Evolutionary conservation across 2,888 invertebrate species (phyloP), one percentile per base, ranked within the genome.

Genomic region (Crioceris asparagi): DNA sequence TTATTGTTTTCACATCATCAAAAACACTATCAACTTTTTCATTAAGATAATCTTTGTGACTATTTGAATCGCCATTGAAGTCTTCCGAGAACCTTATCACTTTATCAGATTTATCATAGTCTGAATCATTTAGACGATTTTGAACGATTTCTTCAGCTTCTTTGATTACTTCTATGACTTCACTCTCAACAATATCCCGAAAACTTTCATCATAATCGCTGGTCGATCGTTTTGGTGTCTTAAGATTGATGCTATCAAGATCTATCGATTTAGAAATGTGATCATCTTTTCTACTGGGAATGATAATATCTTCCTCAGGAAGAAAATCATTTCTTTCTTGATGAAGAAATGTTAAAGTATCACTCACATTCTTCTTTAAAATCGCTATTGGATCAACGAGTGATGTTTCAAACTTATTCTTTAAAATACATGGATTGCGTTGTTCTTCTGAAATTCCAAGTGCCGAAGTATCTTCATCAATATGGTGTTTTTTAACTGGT

Each of bases 251-350:
- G 16, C 46, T 48, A 36, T 58, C 55, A 29, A 64, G 48, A 46
- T 64, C 54, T 16, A 64, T 64, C 39, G 52, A 45, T 35, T 56
- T 52, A 3, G 62, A 48, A 14, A 64, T 55, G 41, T 64, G 64
- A 45, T 64, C 64, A 33, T 63, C 61, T 47, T 64, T 64, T 35
- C 64, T 49, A 36, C 56, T 59, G 3, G 64, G 63, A 29, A 65
- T 62, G 19, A 64, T 60, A 36, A 61, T 54, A 41, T 65, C 65
- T 12, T 65, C 65, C 31, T 60, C 49, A 3, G 64, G 61, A 33
- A 65, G 48, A 42, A 64, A 65, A 45, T 64, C 64, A 46, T 65
- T 65, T 14, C 65, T 51, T 51, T 65, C 65, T 45, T 64, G 62
- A 44, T 65, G 63, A 18, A 65, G 51, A 45, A 65, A 65, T 10